Percentiles rank a stretch among this genome's conserved stretches.
These are phyloP conservation scores for Octomys mimax DNA, from an alignment of 2,797 vertebrate genomes.

Conservation along the genomic window DNA sequence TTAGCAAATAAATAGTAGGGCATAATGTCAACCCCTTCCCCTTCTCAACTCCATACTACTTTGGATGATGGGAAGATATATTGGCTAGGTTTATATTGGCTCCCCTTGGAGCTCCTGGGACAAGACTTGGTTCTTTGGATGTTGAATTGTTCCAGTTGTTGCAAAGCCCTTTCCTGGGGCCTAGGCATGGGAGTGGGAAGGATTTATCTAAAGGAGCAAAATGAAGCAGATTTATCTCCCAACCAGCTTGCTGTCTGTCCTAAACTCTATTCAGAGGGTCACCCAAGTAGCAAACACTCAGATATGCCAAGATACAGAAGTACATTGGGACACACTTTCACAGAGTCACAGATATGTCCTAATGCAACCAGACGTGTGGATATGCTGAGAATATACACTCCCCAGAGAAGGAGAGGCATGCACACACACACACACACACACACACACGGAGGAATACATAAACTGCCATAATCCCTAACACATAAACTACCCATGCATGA, in stretches of 20 bases:
- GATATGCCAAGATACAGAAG: neutral
- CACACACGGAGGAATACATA: neutral
- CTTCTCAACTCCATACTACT: neutral
- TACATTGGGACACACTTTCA: neutral
- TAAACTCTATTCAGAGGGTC: neutral
- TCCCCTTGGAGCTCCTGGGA: accelerated
- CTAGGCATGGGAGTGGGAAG: neutral
- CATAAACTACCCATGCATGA: neutral
- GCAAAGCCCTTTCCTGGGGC: neutral
- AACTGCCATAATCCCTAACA: neutral
- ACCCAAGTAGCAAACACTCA: neutral
- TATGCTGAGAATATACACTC: neutral
- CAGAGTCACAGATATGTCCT: neutral
- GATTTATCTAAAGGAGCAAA: neutral
- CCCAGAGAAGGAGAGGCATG: neutral
- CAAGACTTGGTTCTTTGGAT: neutral
- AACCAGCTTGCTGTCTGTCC: neutral
- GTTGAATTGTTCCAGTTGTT: neutral
- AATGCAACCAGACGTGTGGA: neutral
- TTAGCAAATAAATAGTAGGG: neutral
- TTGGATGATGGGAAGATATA: neutral
- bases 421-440: neutral
- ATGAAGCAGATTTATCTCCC: neutral
- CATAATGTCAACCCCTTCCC: neutral
- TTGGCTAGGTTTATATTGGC: neutral